Conservation (phyloP, 2,113 vertebrate genomes). For the Chiloscyllium plagiosum region DNA sequence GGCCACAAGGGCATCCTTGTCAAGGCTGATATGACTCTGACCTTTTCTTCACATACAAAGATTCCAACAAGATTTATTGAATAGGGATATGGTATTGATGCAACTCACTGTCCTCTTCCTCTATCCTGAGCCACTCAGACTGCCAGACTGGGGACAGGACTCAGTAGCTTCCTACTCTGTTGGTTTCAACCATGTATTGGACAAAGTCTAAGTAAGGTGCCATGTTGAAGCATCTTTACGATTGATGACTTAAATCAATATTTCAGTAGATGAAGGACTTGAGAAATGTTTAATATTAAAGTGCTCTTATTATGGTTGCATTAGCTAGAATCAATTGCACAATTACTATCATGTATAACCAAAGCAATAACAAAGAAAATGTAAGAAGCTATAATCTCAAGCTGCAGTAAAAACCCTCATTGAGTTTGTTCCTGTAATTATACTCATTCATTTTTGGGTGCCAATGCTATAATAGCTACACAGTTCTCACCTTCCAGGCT, state of each 20-base stretch:
- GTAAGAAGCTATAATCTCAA: not conserved
- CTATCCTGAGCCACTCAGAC: not conserved
- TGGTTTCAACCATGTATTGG: not conserved
- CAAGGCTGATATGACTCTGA: not conserved
- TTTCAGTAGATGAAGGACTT: not conserved
- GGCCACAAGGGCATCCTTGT: not conserved
- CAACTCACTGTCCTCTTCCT: not conserved
- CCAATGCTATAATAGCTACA: not conserved
- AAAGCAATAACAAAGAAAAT: not conserved
- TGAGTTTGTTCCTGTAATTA: not conserved
- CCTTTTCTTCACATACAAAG: not conserved
- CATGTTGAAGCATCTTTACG: not conserved
- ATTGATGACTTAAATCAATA: not conserved
- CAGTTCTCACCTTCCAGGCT: conserved; percentile 74
- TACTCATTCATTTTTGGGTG: not conserved
- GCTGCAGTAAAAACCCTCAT: not conserved
- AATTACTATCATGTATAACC: not conserved
- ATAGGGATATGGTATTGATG: not conserved
- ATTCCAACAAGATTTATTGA: not conserved
- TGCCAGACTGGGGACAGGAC: not conserved
- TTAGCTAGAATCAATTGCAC: not conserved
- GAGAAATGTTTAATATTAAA: not conserved
- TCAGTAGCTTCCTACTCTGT: not conserved
- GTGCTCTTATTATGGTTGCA: not conserved
- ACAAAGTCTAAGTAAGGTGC: not conserved